These are phyloP conservation scores for Gyps fulvus DNA, from an alignment of 2,113 vertebrate genomes.

Conservation along the genomic window DNA sequence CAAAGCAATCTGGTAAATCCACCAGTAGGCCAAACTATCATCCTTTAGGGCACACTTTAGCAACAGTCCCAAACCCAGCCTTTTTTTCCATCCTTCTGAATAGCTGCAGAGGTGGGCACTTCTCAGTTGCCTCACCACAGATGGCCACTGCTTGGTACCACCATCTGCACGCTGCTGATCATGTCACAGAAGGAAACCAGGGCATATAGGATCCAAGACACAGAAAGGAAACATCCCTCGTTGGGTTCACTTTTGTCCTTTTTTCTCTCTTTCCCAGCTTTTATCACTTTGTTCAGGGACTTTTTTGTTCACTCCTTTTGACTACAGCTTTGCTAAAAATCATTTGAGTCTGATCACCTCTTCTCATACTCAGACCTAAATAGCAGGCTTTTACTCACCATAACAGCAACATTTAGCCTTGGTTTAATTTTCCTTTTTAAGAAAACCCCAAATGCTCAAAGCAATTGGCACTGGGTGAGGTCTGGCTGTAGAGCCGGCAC, in stretches of 20 bases:
- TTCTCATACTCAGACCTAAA: background rate
- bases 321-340: background rate
- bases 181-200: background rate
- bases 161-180: background rate
- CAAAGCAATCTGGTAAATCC: background rate
- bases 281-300: background rate
- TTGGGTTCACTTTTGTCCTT: background rate
- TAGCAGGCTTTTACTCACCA: background rate
- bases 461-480: background rate
- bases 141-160: background rate
- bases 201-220: background rate
- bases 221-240: background rate
- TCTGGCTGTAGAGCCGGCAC: background rate
- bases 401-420: background rate
- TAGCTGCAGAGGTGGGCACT: background rate
- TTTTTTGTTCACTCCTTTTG: background rate
- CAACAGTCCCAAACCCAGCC: background rate
- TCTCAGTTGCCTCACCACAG: background rate
- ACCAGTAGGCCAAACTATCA: background rate
- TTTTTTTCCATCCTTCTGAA: background rate
- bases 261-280: background rate
- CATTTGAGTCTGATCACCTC: background rate
- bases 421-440: background rate
- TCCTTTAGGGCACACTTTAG: background rate
- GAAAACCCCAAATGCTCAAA: background rate